phyloP scores from a whole-genome alignment of 2,888 invertebrate genomes.

The Epirrita christyi region DNA sequence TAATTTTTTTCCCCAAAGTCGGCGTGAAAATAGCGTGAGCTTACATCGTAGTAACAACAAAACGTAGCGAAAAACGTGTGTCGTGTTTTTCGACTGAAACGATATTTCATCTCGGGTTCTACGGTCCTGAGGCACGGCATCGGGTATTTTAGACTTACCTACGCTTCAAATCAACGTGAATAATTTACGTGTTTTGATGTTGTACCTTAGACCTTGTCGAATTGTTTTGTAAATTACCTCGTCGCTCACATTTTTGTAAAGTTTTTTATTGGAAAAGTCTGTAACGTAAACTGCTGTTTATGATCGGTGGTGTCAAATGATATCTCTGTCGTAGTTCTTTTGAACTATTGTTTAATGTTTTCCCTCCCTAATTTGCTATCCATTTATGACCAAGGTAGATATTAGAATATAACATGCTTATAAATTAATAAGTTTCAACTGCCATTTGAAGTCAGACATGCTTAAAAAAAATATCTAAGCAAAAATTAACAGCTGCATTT shows the following conservation, averaged over 20 bases:
- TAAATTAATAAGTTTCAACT: too few species aligned
- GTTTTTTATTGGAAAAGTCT: constrained; percentile 24
- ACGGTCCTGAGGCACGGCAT: constrained; percentile 58
- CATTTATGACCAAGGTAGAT: too few species aligned
- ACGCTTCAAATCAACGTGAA: constrained; percentile 56
- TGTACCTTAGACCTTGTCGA: constrained; percentile 21
- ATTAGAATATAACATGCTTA: too few species aligned
- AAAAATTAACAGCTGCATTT: too few species aligned
- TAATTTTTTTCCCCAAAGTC: constrained; percentile 39
- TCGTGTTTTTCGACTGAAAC: constrained; percentile 61
- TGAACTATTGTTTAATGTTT: not conserved
- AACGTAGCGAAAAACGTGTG: constrained; percentile 51
- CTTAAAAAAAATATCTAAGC: too few species aligned
- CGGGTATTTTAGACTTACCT: constrained; percentile 57
- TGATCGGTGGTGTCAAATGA: constrained; percentile 17
- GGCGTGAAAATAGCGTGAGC: constrained; percentile 56
- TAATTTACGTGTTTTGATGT: constrained; percentile 50
- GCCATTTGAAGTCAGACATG: too few species aligned
- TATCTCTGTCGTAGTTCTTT: constrained; percentile 1
- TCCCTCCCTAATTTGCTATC: too few species aligned
- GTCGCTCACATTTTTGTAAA: constrained; percentile 17
- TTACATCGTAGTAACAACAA: constrained; percentile 45
- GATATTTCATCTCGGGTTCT: constrained; percentile 68
- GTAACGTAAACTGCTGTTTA: constrained; percentile 12
- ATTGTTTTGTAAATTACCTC: constrained; percentile 19